Conservation (phyloP, 64 coral and sea anemone species). For the Pocillopora damicornis region DNA sequence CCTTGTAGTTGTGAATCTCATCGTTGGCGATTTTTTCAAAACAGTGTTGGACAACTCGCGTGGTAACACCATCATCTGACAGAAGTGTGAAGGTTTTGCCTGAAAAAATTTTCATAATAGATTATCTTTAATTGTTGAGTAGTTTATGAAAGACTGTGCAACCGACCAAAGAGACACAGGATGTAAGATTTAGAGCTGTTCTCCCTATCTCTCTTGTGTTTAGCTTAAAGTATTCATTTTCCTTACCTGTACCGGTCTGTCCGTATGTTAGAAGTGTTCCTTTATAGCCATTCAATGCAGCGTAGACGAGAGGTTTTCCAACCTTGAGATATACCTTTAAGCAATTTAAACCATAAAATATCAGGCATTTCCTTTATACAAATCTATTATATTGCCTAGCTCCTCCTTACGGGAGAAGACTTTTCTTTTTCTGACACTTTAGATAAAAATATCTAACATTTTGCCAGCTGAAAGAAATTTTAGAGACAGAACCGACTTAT, state of each 20-base stretch:
- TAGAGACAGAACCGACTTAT: too few species aligned
- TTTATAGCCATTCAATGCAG: constrained; percentile 91
- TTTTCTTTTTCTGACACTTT: too few species aligned
- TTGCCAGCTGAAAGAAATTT: too few species aligned
- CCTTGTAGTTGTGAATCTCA: constrained; percentile 79
- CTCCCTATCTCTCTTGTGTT: not conserved
- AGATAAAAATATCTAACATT: too few species aligned
- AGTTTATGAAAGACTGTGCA: not conserved
- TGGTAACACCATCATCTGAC: constrained; percentile 81
- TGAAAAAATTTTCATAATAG: constrained; percentile 12
- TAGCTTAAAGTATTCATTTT: not conserved
- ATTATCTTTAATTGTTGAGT: not conserved
- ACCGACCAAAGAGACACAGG: not conserved
- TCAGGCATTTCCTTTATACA: too few species aligned
- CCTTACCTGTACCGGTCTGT: constrained; percentile 83
- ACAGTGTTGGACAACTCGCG: constrained; percentile 71
- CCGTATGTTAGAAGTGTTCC: constrained; percentile 85
- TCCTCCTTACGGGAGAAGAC: not conserved
- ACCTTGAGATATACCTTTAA: constrained; percentile 80
- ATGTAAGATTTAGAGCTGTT: not conserved
- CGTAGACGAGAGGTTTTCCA: constrained; percentile 81
- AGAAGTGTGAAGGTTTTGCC: constrained; percentile 84
- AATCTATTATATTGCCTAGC: too few species aligned
- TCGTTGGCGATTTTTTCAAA: constrained; percentile 75
- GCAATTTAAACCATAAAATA: not conserved